phyloP scores from a whole-genome alignment of 2,888 invertebrate species.

The Eurois occulta region DNA sequence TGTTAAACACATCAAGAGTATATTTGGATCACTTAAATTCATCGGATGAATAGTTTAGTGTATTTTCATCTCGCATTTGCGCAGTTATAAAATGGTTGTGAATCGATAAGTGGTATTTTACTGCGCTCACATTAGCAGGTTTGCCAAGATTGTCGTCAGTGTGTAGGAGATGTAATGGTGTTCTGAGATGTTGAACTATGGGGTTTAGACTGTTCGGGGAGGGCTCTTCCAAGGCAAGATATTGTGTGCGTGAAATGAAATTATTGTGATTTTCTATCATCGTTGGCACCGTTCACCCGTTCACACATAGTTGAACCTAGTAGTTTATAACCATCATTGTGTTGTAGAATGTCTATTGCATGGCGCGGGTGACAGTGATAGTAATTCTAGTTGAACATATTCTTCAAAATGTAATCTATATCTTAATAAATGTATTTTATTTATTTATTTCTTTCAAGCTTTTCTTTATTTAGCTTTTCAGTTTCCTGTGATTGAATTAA shows the following conservation, averaged over 20 bases:
- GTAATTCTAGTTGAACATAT: too few relatives aligned
- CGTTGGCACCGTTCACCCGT: too few relatives aligned
- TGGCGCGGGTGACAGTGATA: neutral
- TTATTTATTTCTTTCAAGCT: too few relatives aligned
- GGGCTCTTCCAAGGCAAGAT: neutral
- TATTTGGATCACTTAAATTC: constrained; percentile 55
- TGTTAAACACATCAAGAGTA: constrained; percentile 45
- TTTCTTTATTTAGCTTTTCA: neutral
- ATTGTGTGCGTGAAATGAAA: neutral
- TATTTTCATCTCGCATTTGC: constrained; percentile 44
- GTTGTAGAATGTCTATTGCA: too few relatives aligned
- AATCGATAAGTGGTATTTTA: constrained; percentile 42
- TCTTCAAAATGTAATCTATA: too few relatives aligned
- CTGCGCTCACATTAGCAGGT: constrained; percentile 31
- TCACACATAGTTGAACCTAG: too few relatives aligned
- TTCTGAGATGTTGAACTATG: constrained; percentile 7
- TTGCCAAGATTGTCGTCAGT: constrained; percentile 44
- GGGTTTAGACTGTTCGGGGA: neutral
- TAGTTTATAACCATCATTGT: too few relatives aligned
- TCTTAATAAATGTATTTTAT: too few relatives aligned
- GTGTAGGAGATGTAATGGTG: neutral
- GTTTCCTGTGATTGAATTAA: too few relatives aligned
- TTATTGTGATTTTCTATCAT: too few relatives aligned
- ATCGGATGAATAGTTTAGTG: constrained; percentile 43
- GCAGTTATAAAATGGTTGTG: constrained; percentile 47